Base-by-base conservation (phyloP, 2,888 invertebrate genomes). In the Microchrysa polita region DNA sequence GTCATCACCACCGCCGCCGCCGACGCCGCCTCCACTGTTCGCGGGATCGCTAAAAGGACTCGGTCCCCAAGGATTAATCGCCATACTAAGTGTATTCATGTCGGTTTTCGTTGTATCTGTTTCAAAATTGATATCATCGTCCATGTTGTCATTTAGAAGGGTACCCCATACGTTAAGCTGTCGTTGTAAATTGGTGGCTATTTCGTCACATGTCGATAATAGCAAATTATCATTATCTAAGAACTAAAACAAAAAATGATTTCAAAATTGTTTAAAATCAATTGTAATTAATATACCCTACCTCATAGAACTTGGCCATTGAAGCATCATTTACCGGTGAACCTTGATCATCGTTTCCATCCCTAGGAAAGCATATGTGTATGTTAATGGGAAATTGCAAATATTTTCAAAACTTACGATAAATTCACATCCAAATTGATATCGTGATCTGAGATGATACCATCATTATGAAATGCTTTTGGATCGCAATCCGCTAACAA, bases 401-500 rank as follows among this genome's bases (percentile, higher is more conserved):
- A 48, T n/a, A 48, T 12, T n/a, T n/a, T n/a, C n/a, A n/a, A n/a
- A 63, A 74, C 76, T 74, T 77, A 77, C 78, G 76, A 73, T 75
- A 77, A 67, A 73, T 77, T 77, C 53, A 78, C 57, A 74, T 78
- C 77, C 74, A 78, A 75, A 53, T 78, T 78, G 76, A 76, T 79
- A 75, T 77, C 76, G 74, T 77, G 77, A 42, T 80, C 79, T 69
- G 78, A 77, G 52, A 77, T 76, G 71, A 78, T 78, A 55, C 77
- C 77, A 67, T 80, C 80, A 74, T 71, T 77, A 61, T 78, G 76
- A 77, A 82, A 81, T 16, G 23, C 83, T 74, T 82, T 82, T 12
- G 80, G 82, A 79, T 84, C 82, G 73, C 83, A 83, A 76, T 83
- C 80, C 52, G 84, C 85, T 78, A 85, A 77, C 75, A 82, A 78